These are phyloP conservation scores for Eudyptes chrysolophus DNA, from an alignment of 2,113 vertebrate species.

Conservation along the genomic window DNA sequence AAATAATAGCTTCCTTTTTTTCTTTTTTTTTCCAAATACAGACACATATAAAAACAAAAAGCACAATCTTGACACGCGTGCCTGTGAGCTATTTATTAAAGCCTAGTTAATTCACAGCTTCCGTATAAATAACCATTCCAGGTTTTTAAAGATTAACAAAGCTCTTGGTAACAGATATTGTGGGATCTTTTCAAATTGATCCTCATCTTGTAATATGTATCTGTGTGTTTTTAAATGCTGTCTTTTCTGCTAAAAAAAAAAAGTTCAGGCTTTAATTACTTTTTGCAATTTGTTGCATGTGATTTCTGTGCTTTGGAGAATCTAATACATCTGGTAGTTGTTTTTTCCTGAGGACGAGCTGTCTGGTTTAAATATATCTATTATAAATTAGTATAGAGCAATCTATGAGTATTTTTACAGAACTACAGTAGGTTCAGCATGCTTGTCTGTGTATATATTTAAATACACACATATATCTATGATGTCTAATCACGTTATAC, in stretches of 20 bases:
- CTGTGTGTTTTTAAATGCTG: constrained; percentile 11
- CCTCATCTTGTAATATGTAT: constrained; percentile 33
- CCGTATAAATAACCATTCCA: constrained; percentile 40
- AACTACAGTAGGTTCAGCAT: not conserved
- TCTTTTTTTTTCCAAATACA: not conserved
- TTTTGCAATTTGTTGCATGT: constrained; percentile 31
- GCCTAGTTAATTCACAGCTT: constrained; percentile 25
- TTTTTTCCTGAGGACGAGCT: not conserved
- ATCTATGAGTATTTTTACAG: not conserved
- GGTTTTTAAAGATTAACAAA: constrained; percentile 59
- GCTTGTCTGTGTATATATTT: not conserved
- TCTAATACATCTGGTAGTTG: not conserved
- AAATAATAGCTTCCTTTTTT: constrained; percentile 35
- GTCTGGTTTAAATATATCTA: not conserved
- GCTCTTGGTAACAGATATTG: constrained; percentile 42
- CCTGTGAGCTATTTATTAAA: constrained; percentile 54
- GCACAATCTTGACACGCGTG: constrained; percentile 1
- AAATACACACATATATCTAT: not conserved
- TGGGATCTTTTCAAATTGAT: constrained; percentile 53
- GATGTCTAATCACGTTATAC: rapidly evolving
- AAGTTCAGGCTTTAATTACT: not conserved
- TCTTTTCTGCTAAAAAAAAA: not conserved
- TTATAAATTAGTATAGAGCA: not conserved
- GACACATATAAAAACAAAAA: constrained; percentile 27
- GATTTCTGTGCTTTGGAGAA: constrained; percentile 23